phyloP scores from a whole-genome alignment of 2,888 invertebrate species.

The Andrena minutula region DNA sequence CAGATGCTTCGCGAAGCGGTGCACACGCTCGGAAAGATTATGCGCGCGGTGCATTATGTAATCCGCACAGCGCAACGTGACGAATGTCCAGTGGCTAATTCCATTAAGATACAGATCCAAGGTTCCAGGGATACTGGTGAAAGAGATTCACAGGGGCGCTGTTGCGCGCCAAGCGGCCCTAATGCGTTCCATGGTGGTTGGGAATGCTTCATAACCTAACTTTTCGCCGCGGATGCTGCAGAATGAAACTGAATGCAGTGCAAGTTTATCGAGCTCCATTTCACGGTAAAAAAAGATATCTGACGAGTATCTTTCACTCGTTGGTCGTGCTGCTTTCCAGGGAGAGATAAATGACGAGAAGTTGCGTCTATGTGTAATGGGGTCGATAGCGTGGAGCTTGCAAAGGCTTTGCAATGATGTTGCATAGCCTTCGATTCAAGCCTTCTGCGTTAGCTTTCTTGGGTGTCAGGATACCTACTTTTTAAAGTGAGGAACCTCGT shows the following conservation, averaged over 20 bases:
- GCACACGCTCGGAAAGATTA: slow-evolving; percentile 30
- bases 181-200: neutral
- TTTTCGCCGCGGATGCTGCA: neutral
- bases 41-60: slow-evolving; percentile 46
- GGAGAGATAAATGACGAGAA: slow-evolving; percentile 35
- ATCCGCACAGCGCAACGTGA: slow-evolving; percentile 32
- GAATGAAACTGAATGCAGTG: neutral
- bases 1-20: slow-evolving; percentile 31
- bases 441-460: neutral
- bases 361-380: slow-evolving; percentile 6
- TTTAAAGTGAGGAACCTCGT: neutral
- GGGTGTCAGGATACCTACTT: neutral
- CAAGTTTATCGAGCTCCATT: too few relatives aligned
- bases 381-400: slow-evolving; percentile 2
- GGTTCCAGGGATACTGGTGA: slow-evolving; percentile 34
- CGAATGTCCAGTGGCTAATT: slow-evolving; percentile 45
- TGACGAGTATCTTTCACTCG: neutral
- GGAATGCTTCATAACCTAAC: slow-evolving; percentile 9
- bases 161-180: neutral
- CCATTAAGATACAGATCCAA: slow-evolving; percentile 55
- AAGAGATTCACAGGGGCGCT: neutral
- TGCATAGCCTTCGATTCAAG: neutral
- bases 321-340: slow-evolving; percentile 18
- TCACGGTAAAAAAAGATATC: too few relatives aligned
- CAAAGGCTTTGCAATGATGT: neutral